Evolutionary conservation across 2,888 invertebrate species (phyloP).

Genomic region (Carcina quercana): DNA sequence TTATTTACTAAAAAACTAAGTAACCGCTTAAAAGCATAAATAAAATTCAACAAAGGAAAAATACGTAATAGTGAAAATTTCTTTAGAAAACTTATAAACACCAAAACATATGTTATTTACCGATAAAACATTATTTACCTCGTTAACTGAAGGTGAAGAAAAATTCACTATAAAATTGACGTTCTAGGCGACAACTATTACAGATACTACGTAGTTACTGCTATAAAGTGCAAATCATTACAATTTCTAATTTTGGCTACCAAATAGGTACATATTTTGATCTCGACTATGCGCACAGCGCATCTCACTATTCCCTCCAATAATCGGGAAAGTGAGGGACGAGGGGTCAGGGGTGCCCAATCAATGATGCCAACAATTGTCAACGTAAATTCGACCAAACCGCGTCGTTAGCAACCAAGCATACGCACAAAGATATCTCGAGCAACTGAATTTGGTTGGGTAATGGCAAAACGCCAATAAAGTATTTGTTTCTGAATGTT

Average conservation of each 20-base stretch:
- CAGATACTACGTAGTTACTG: conserved; percentile 18
- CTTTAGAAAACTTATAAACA: neutral
- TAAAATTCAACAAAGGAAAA: too few relatives aligned
- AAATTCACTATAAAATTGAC: neutral
- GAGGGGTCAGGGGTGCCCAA: conserved; percentile 1
- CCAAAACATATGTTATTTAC: neutral
- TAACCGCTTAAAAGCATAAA: too few relatives aligned
- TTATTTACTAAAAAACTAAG: neutral
- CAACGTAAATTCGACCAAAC: too few relatives aligned
- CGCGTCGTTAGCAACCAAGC: too few relatives aligned
- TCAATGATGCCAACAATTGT: too few relatives aligned
- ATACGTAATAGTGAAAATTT: too few relatives aligned
- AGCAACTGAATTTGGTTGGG: too few relatives aligned
- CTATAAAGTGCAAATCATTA: conserved; percentile 35
- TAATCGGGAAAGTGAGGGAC: conserved; percentile 5
- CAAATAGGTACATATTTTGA: conserved; percentile 19
- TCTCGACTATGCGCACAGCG: too few relatives aligned
- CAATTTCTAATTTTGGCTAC: conserved; percentile 33
- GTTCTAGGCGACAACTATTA: neutral
- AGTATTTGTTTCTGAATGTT: too few relatives aligned
- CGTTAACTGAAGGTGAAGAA: neutral
- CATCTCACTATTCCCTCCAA: conserved; percentile 10
- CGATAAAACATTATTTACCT: neutral
- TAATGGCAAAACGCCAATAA: too few relatives aligned
- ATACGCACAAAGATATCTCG: too few relatives aligned